phyloP scores from a whole-genome alignment of 2,113 vertebrate genomes.

The Oenanthe melanoleuca region DNA sequence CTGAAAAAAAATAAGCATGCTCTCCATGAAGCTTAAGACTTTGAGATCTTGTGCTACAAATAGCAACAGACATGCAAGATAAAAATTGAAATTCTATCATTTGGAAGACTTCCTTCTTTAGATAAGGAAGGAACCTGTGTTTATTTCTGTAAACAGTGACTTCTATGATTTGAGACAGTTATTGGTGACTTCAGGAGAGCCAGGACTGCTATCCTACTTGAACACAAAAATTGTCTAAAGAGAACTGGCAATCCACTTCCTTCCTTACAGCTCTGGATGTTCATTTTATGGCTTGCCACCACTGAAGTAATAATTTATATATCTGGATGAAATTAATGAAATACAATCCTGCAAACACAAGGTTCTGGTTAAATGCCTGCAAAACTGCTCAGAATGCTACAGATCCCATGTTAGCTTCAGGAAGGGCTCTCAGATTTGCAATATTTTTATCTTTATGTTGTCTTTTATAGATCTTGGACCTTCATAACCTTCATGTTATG shows the following conservation, averaged over 20 bases:
- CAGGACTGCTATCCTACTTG: background rate
- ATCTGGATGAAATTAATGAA: slow-evolving; percentile 13
- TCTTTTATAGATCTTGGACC: background rate
- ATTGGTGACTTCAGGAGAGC: background rate
- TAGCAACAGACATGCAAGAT: background rate
- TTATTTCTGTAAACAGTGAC: background rate
- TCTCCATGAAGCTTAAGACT: background rate
- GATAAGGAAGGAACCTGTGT: background rate
- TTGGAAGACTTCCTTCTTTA: background rate
- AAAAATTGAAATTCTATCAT: background rate
- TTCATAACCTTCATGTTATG: background rate
- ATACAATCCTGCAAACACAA: background rate
- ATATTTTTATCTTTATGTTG: background rate
- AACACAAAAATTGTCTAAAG: background rate
- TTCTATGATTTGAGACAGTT: background rate
- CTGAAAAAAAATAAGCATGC: background rate
- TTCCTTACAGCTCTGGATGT: background rate
- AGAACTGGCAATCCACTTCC: background rate
- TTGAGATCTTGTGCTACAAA: background rate
- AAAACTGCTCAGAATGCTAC: background rate
- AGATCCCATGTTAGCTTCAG: background rate
- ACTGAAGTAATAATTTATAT: background rate
- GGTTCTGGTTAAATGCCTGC: background rate
- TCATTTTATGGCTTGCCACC: background rate
- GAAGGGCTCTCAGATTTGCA: background rate